Conservation (phyloP, 1,140 invertebrate species). For the Macrobrachium nipponense region DNA sequence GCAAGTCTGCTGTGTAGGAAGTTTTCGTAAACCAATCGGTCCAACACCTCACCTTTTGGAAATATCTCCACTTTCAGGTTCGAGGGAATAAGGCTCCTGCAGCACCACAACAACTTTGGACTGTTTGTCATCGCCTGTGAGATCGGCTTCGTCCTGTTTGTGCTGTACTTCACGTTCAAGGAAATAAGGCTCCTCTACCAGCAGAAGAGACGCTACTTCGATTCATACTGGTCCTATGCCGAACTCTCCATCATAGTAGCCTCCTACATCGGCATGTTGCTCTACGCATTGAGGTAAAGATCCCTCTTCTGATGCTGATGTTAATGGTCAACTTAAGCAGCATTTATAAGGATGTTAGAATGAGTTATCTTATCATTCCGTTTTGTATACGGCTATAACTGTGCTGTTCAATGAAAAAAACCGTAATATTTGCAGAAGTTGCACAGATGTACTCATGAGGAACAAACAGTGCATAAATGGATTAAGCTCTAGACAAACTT, state of each 20-base stretch:
- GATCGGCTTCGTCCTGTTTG: conserved; percentile 69
- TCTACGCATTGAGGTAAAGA: conserved; percentile 68
- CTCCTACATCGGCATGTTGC: conserved; percentile 67
- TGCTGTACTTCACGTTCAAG: conserved; percentile 71
- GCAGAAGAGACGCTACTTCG: conserved; percentile 67
- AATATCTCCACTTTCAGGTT: conserved; percentile 47
- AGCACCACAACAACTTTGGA: conserved; percentile 67
- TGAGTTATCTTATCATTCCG: background rate
- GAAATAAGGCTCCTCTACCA: conserved; percentile 67
- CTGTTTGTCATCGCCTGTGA: conserved; percentile 68
- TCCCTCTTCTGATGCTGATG: too few relatives aligned
- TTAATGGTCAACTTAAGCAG: background rate
- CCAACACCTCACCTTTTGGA: background rate
- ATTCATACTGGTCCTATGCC: conserved; percentile 70
- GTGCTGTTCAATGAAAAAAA: too few relatives aligned
- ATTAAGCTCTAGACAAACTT: too few relatives aligned
- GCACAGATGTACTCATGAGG: too few relatives aligned
- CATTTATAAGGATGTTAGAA: background rate
- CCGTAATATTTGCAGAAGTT: too few relatives aligned
- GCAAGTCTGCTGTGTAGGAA: too few relatives aligned
- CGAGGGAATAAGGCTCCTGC: conserved; percentile 66
- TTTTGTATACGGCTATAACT: too few relatives aligned
- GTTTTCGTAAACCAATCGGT: too few relatives aligned
- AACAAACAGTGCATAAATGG: too few relatives aligned
- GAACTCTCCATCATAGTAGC: conserved; percentile 69